Conservation (phyloP, 1,140 invertebrate genomes). For the Glomeris maerens region DNA sequence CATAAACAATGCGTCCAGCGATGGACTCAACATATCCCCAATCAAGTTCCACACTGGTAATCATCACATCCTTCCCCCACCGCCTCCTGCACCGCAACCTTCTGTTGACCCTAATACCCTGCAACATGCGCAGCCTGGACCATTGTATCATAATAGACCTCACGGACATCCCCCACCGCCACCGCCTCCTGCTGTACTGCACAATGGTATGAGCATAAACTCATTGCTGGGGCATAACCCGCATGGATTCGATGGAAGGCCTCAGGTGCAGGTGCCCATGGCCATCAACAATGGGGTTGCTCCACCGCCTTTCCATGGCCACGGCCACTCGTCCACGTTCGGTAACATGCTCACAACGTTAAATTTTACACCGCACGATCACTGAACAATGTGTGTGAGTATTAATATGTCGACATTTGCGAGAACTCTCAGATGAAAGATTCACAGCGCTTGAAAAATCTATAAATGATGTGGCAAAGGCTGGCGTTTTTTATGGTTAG, state of each 20-base stretch:
- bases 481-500: too few relatives aligned
- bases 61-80: conserved; percentile 24
- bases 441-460: too few relatives aligned
- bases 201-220: conserved; percentile 25
- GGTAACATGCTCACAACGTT: conserved; percentile 28
- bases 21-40: conserved; percentile 28
- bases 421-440: too few relatives aligned
- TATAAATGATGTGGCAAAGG: too few relatives aligned
- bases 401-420: too few relatives aligned
- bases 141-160: conserved; percentile 29
- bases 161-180: conserved; percentile 20
- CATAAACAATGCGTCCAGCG: conserved; percentile 24
- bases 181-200: conserved; percentile 25
- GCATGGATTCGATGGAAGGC: conserved; percentile 27
- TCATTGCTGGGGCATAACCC: conserved; percentile 28
- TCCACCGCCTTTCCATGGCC: conserved; percentile 25
- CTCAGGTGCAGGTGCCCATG: conserved; percentile 24
- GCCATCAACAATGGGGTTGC: conserved; percentile 26
- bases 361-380: conserved; percentile 32
- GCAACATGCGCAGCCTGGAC: not conserved
- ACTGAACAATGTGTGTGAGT: too few relatives aligned
- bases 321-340: conserved; percentile 27
- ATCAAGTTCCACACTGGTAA: conserved; percentile 33
- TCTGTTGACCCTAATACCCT: not conserved
- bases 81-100: conserved; percentile 25